Evolutionary conservation across 2,888 invertebrate genomes (phyloP), one percentile per base, ranked within the genome.

Genomic region (Heliconius charithonia): DNA sequence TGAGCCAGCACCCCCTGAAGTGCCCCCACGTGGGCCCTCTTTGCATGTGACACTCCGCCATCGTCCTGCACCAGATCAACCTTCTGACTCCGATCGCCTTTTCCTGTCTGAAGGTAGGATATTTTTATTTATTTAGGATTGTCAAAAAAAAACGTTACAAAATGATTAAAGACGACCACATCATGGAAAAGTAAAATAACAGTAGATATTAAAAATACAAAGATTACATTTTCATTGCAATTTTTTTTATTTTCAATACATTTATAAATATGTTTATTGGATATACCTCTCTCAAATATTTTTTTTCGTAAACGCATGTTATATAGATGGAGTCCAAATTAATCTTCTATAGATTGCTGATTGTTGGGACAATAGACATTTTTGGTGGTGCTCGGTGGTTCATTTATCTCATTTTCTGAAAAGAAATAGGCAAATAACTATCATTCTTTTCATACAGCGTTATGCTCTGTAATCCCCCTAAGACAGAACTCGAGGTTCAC

Each of bases 1-100:
- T 4, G 97, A 98, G 87, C 98, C 98, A 3, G 97, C 97, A 74
- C 98, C 98, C 10, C 98, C 97, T 3, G 97, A 97, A 93, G 97
- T 98, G 75, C 98, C 98, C 59, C 97, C 97, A n/a, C 95, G 98
- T 66, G 97, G 98, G 2, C 97, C 97, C 25, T 98, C 98, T 73
- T 95, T 98, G 80, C 96, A 97, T 88, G 96, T 96, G 82, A 94
- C 96, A n/a, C 85, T 95, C 67, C 88, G 94, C 19, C 94, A 94
- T 89, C 95, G 90, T 84, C 95, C 87, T 89, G 86, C 82, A n/a
- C 87, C 88, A 22, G 96, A 91, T 90, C 96, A 90, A 86, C 94
- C 89, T 73, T 94, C 86, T 84, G 96, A 91, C 84, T 95, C 89
- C 27, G 94, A 95, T 83, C 89, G 94, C 12, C 88, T 94, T 37